These are phyloP conservation scores for Gallinago stenura DNA, from an alignment of 2,797 vertebrate genomes.

Conservation along the genomic window DNA sequence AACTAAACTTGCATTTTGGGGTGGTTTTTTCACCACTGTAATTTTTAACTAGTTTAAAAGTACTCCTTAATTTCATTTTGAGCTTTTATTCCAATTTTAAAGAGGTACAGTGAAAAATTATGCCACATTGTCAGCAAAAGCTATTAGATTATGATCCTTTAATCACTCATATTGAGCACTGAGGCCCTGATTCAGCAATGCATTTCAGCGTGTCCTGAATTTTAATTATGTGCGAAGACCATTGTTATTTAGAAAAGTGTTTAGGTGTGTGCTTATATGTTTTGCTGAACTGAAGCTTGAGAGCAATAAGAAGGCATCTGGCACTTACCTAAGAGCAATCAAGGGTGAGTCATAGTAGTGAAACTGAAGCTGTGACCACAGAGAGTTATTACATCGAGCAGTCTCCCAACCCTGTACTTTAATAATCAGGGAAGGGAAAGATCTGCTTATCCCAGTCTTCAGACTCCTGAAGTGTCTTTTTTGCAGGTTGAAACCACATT, in stretches of 20 bases:
- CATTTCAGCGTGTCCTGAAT: constrained; percentile 9
- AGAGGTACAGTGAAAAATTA: neutral
- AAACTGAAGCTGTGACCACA: constrained; percentile 33
- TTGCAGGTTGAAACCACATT: neutral
- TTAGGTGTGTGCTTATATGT: constrained; percentile 9
- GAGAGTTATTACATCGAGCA: neutral
- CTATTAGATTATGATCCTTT: constrained; percentile 18
- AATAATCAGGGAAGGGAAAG: constrained; percentile 8
- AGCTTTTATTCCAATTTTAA: constrained; percentile 1
- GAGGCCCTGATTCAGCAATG: constrained; percentile 39
- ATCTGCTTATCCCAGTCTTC: constrained; percentile 3
- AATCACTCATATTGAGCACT: constrained; percentile 22
- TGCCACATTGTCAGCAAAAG: constrained; percentile 13
- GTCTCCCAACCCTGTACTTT: neutral
- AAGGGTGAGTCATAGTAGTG: constrained; percentile 39
- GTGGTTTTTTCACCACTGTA: neutral
- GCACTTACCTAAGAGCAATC: constrained; percentile 53
- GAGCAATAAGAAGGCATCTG: constrained; percentile 45
- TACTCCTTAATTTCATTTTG: constrained; percentile 26
- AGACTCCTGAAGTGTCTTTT: neutral
- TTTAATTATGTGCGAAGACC: constrained; percentile 17
- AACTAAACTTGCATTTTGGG: neutral
- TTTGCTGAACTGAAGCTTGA: constrained; percentile 44
- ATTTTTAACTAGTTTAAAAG: constrained; percentile 41
- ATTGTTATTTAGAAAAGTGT: constrained; percentile 48